phyloP scores from a whole-genome alignment of 2,113 vertebrate species.

The Rhizomys pruinosus region DNA sequence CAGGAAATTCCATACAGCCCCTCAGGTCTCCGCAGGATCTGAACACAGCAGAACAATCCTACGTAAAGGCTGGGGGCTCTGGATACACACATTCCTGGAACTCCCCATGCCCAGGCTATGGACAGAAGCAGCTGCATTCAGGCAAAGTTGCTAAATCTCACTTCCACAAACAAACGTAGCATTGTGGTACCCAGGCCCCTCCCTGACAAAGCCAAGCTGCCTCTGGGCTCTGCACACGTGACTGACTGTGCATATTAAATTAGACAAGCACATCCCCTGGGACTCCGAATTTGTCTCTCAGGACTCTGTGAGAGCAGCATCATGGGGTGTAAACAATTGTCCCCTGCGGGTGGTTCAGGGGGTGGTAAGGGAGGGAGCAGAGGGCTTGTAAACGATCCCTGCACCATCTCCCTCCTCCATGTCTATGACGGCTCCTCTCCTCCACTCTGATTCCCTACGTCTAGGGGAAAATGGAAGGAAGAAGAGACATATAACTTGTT shows the following conservation, averaged over 20 bases:
- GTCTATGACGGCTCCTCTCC: background rate
- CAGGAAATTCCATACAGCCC: background rate
- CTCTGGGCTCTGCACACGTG: background rate
- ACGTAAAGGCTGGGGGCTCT: background rate
- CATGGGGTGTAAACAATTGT: background rate
- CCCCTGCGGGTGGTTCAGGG: background rate
- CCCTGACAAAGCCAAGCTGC: background rate
- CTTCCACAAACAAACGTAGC: background rate
- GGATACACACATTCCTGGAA: background rate
- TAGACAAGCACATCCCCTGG: conserved; percentile 31
- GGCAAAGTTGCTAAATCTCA: background rate
- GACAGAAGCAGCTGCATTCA: background rate
- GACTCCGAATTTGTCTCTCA: conserved; percentile 24
- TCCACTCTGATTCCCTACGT: background rate
- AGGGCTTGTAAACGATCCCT: background rate
- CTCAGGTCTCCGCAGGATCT: background rate
- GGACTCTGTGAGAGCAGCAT: background rate
- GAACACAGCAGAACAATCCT: too few species aligned
- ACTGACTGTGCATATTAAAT: conserved; percentile 55
- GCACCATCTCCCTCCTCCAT: background rate
- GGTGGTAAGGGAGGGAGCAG: conserved; percentile 1
- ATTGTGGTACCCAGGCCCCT: background rate
- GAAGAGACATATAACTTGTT: too few species aligned
- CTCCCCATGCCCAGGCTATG: background rate
- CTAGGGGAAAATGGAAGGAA: background rate